phyloP scores from a whole-genome alignment of 2,113 vertebrate genomes.

The Scatophagus argus region DNA sequence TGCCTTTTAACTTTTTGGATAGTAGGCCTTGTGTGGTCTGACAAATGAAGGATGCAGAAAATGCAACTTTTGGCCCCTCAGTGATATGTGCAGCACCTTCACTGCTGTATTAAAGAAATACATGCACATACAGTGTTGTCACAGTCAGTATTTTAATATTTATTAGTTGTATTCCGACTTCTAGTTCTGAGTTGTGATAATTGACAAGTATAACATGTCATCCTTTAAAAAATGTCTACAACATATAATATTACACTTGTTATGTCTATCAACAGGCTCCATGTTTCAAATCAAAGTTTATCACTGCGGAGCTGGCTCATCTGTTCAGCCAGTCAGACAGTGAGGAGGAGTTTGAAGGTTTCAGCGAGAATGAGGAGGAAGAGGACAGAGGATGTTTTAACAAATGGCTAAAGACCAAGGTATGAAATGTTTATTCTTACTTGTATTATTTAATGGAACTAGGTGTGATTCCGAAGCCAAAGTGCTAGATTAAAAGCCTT shows the following conservation, averaged over 20 bases:
- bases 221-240: neutral
- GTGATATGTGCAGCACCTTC: neutral
- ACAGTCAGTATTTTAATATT: neutral
- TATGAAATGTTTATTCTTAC: constrained; percentile 3
- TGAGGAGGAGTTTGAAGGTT: constrained; percentile 92
- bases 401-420: constrained; percentile 71
- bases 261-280: constrained; percentile 75
- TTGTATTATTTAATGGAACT: neutral
- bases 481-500: neutral
- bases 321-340: constrained; percentile 94
- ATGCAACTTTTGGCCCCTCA: neutral
- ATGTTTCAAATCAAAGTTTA: constrained; percentile 84
- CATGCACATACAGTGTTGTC: neutral
- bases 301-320: constrained; percentile 87
- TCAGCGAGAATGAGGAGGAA: constrained; percentile 74
- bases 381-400: constrained; percentile 61
- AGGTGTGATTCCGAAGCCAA: neutral
- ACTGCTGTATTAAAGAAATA: neutral
- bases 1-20: no score
- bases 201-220: neutral
- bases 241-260: neutral
- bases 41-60: neutral
- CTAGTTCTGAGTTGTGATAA: neutral
- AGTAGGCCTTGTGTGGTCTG: neutral
- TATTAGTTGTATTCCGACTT: neutral